Conservation (phyloP, 2,797 vertebrate genomes). For the Lates japonicus region DNA sequence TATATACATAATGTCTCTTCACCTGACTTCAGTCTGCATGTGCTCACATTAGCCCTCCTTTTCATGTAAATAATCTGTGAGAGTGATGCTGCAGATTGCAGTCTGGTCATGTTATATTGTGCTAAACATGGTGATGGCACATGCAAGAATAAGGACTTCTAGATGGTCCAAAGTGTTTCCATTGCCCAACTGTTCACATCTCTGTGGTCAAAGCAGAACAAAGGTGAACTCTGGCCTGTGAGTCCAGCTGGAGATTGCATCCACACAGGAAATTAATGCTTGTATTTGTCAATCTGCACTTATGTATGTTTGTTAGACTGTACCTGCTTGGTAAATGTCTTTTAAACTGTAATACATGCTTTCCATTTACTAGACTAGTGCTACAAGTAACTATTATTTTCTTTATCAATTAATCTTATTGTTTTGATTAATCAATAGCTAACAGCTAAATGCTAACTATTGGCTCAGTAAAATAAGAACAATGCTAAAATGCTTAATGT, state of each 20-base stretch:
- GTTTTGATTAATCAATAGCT: no score
- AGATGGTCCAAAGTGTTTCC: background rate
- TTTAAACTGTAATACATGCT: no score
- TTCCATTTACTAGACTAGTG: no score
- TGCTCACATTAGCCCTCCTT: background rate
- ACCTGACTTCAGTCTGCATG: background rate
- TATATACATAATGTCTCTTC: background rate
- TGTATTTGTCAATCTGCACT: background rate
- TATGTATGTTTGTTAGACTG: background rate
- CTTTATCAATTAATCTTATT: no score
- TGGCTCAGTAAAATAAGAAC: no score
- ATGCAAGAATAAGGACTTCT: conserved; percentile 16
- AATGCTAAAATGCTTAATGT: no score
- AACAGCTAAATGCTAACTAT: no score
- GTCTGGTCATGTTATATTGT: conserved; percentile 9
- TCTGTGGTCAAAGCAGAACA: background rate
- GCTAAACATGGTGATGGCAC: conserved; percentile 12
- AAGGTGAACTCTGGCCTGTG: conserved; percentile 1
- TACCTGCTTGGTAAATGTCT: background rate
- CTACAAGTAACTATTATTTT: no score
- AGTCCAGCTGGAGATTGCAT: background rate
- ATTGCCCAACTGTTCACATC: background rate
- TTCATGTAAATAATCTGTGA: background rate
- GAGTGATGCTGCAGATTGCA: conserved; percentile 18
- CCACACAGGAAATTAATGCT: conserved; percentile 14